Conservation (phyloP, 2,797 vertebrate species). For the Gadopsis bispinosus region DNA sequence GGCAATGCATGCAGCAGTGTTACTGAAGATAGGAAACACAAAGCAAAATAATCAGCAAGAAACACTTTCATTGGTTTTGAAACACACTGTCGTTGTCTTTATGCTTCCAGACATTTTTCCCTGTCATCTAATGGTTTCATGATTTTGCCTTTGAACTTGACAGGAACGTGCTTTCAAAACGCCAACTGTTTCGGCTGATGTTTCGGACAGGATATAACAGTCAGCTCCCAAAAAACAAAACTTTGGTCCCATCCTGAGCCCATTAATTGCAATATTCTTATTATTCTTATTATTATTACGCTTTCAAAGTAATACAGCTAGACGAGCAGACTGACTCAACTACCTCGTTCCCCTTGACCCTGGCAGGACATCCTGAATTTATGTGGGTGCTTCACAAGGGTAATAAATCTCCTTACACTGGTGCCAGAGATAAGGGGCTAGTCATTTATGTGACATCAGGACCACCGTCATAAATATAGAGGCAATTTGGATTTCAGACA, state of each 20-base stretch:
- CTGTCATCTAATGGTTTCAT: constrained; percentile 18
- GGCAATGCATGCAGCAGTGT: constrained; percentile 23
- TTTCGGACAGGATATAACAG: constrained; percentile 11
- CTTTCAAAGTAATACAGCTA: constrained; percentile 34
- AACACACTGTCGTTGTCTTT: constrained; percentile 25
- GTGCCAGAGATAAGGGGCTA: constrained; percentile 59
- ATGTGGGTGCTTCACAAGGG: constrained; percentile 37
- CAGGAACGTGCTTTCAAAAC: constrained; percentile 12
- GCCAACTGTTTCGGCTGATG: background rate
- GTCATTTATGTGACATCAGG: constrained; percentile 65
- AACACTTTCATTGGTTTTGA: constrained; percentile 34
- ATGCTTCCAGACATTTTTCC: constrained; percentile 17
- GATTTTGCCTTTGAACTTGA: constrained; percentile 14
- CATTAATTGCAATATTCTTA: constrained; percentile 12
- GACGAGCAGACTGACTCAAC: constrained; percentile 28
- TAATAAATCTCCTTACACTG: constrained; percentile 63
- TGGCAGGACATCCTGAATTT: constrained; percentile 45
- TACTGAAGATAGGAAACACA: constrained; percentile 37
- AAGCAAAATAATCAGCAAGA: constrained; percentile 44
- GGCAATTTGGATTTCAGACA: constrained; percentile 34
- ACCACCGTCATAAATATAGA: constrained; percentile 52
- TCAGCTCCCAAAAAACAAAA: background rate
- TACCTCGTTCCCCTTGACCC: constrained; percentile 59
- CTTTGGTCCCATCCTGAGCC: background rate
- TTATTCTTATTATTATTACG: constrained; percentile 26